Evolutionary conservation across 2,113 vertebrate species (phyloP).

Genomic region (Talpa occidentalis): DNA sequence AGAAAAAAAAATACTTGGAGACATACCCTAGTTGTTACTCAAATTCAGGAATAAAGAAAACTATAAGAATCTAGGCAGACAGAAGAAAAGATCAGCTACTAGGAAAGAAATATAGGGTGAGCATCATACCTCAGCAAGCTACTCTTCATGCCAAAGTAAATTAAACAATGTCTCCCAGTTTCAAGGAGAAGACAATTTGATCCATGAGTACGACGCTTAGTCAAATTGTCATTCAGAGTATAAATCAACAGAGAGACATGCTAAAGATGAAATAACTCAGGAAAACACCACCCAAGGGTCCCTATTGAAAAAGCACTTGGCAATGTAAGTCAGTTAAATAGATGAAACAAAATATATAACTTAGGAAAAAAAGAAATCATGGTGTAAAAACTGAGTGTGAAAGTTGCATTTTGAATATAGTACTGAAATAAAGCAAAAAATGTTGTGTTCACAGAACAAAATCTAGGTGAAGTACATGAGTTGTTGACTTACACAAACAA

Average conservation of each 20-base stretch:
- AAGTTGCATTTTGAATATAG: neutral
- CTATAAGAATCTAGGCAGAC: neutral
- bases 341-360: slow-evolving; percentile 52
- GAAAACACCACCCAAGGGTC: slow-evolving; percentile 15
- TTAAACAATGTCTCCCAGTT: neutral
- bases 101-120: slow-evolving; percentile 3
- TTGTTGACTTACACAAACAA: no score
- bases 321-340: slow-evolving; percentile 21
- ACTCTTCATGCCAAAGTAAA: neutral
- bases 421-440: slow-evolving; percentile 32
- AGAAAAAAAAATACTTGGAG: neutral
- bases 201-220: slow-evolving; percentile 38
- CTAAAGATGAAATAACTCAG: slow-evolving; percentile 61
- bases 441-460: neutral
- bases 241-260: slow-evolving; percentile 48
- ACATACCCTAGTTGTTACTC: neutral
- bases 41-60: neutral
- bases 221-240: slow-evolving; percentile 12
- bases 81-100: neutral
- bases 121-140: neutral
- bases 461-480: neutral
- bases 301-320: slow-evolving; percentile 25
- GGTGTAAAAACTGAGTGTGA: neutral
- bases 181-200: slow-evolving; percentile 50
- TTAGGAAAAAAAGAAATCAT: neutral